phyloP scores from a whole-genome alignment of 2,797 vertebrate species.

The Trachurus trachurus region DNA sequence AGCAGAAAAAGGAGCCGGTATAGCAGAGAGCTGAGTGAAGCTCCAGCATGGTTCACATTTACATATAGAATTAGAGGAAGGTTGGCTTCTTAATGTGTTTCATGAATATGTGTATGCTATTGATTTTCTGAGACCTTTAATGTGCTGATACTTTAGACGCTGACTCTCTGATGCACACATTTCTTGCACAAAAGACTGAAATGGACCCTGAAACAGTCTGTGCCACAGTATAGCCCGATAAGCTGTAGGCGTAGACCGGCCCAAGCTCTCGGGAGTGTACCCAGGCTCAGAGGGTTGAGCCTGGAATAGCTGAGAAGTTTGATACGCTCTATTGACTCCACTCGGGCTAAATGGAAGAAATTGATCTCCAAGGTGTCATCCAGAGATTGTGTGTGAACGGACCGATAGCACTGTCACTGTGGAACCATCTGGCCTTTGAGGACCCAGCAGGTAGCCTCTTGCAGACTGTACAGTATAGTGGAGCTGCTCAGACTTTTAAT shows the following conservation, averaged over 20 bases:
- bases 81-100: not conserved
- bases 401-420: slow-evolving; percentile 26
- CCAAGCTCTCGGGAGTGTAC: slow-evolving; percentile 40
- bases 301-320: slow-evolving; percentile 53
- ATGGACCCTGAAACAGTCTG: slow-evolving; percentile 25
- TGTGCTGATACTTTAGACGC: slow-evolving; percentile 9
- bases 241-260: slow-evolving; percentile 11
- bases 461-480: not conserved
- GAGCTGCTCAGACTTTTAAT: not conserved
- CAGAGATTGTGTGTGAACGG: slow-evolving; percentile 51
- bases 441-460: slow-evolving; percentile 40
- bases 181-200: slow-evolving; percentile 20
- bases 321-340: slow-evolving; percentile 60
- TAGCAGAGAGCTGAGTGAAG: not conserved
- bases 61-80: not conserved
- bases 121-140: slow-evolving; percentile 8
- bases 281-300: slow-evolving; percentile 44
- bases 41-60: not conserved
- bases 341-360: slow-evolving; percentile 66
- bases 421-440: slow-evolving; percentile 48
- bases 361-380: slow-evolving; percentile 70
- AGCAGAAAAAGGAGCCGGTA: not conserved
- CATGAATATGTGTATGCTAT: not conserved
- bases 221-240: slow-evolving; percentile 23
- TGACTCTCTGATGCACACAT: slow-evolving; percentile 9